These are phyloP conservation scores for Drosophila mimetica DNA, from an alignment of 2,888 invertebrate genomes.

Conservation along the genomic window DNA sequence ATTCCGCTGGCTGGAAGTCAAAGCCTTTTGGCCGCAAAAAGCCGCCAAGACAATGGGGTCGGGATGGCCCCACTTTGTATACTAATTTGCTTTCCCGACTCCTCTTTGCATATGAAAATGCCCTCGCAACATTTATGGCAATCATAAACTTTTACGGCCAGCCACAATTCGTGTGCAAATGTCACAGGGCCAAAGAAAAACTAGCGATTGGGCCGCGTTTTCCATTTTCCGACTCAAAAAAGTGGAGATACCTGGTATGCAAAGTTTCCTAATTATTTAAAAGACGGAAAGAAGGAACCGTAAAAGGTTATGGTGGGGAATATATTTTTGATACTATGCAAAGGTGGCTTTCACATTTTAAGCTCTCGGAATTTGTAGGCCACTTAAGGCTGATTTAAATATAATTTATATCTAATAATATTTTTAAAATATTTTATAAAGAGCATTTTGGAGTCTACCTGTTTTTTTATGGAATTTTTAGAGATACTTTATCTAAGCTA, in stretches of 20 bases:
- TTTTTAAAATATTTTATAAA: too few relatives aligned
- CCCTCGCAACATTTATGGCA: constrained; percentile 76
- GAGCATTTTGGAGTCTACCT: too few relatives aligned
- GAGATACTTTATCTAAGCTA: too few relatives aligned
- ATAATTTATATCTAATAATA: too few relatives aligned
- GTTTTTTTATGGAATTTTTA: too few relatives aligned
- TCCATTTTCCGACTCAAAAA: constrained; percentile 2
- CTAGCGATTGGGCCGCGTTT: constrained; percentile 12
- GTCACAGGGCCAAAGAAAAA: constrained; percentile 34
- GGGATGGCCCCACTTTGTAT: constrained; percentile 67
- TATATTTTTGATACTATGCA: neutral
- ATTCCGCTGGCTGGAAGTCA: constrained; percentile 7
- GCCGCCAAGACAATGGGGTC: constrained; percentile 35
- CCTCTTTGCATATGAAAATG: constrained; percentile 71
- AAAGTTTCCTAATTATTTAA: constrained; percentile 41
- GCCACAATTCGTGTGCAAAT: constrained; percentile 58
- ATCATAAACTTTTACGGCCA: constrained; percentile 79
- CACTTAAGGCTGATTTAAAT: too few relatives aligned
- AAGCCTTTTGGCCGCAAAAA: constrained; percentile 54
- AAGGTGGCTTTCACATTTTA: neutral
- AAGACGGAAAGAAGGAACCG: neutral
- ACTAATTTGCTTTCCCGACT: constrained; percentile 67
- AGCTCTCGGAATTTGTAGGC: neutral
- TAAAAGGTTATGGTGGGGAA: constrained; percentile 5
- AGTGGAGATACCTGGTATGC: constrained; percentile 15